Percentiles rank a stretch among this genome's conserved stretches.
phyloP scores from a whole-genome alignment of 2,888 invertebrate species.

The Oegoconia quadripuncta region DNA sequence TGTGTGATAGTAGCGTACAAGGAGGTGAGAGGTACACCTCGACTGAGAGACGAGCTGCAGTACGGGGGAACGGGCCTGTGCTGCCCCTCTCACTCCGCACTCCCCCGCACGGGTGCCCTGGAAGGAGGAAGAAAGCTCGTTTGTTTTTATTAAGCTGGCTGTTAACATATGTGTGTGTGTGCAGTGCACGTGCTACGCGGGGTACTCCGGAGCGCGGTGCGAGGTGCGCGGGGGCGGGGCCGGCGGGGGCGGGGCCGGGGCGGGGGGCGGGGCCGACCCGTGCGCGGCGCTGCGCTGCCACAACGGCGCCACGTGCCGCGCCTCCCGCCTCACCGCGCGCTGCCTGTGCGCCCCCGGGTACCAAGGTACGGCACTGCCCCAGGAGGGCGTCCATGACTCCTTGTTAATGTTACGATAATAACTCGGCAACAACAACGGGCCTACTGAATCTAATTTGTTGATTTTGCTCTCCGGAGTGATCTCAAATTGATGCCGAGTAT shows the following conservation, averaged over 20 bases:
- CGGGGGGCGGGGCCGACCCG: constrained; percentile 13
- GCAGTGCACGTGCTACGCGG: constrained; percentile 82
- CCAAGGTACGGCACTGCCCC: constrained; percentile 23
- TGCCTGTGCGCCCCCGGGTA: constrained; percentile 38
- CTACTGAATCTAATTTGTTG: too few relatives aligned
- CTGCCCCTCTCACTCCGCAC: too few relatives aligned
- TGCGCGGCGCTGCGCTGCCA: constrained; percentile 80
- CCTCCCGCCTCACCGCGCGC: constrained; percentile 19
- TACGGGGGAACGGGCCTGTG: too few relatives aligned
- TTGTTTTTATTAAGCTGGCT: too few relatives aligned
- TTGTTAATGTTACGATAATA: not conserved
- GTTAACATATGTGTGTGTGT: constrained; percentile 44
- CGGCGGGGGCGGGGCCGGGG: constrained; percentile 7
- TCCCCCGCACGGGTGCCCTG: too few relatives aligned
- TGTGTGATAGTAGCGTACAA: too few relatives aligned
- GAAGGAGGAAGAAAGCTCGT: too few relatives aligned
- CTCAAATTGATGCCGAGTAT: too few relatives aligned
- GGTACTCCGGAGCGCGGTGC: constrained; percentile 84
- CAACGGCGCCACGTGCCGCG: constrained; percentile 80
- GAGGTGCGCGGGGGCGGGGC: constrained; percentile 42
- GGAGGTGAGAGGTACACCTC: too few relatives aligned
- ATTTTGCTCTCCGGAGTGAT: too few relatives aligned
- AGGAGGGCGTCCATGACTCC: not conserved
- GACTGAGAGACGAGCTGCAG: too few relatives aligned
- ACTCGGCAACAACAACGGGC: too few relatives aligned